Evolutionary conservation across 2,888 invertebrate genomes (phyloP).

Genomic region (Steinernema hermaphroditum): DNA sequence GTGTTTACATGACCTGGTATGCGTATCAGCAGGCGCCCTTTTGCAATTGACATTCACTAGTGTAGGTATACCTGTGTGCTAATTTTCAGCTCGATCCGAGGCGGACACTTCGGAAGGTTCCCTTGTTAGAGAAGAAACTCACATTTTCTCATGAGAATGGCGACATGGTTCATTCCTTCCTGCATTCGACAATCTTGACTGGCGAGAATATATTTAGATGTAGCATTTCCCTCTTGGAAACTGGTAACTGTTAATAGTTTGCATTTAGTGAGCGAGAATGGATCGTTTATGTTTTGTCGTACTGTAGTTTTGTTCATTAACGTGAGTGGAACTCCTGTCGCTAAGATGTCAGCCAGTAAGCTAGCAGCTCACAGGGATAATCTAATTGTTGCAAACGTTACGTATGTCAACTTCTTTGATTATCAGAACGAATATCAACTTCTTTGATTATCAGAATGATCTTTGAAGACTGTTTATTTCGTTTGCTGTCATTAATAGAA

Average conservation of each 20-base stretch:
- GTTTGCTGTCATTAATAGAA: too few relatives aligned
- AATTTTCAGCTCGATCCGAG: too few relatives aligned
- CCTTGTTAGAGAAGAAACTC: neutral
- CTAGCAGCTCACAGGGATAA: neutral
- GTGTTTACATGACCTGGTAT: too few relatives aligned
- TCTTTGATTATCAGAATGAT: slow-evolving; percentile 14
- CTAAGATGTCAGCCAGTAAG: neutral
- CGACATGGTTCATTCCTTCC: slow-evolving; percentile 1
- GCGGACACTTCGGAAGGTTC: too few relatives aligned
- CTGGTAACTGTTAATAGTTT: neutral
- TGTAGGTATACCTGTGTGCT: too few relatives aligned
- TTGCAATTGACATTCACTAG: too few relatives aligned
- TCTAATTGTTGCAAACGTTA: neutral
- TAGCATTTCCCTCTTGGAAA: neutral
- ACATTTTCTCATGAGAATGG: neutral
- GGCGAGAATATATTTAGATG: slow-evolving; percentile 8
- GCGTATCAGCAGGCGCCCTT: too few relatives aligned
- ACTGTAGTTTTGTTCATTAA: slow-evolving; percentile 6
- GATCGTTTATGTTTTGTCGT: neutral
- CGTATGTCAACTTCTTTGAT: neutral
- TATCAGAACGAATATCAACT: slow-evolving; percentile 21
- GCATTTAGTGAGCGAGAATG: neutral
- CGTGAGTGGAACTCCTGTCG: neutral
- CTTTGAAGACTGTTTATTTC: neutral
- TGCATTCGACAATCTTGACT: slow-evolving; percentile 14